Evolutionary conservation across 2,888 invertebrate genomes (phyloP).

Genomic region (Macrophya annulata): DNA sequence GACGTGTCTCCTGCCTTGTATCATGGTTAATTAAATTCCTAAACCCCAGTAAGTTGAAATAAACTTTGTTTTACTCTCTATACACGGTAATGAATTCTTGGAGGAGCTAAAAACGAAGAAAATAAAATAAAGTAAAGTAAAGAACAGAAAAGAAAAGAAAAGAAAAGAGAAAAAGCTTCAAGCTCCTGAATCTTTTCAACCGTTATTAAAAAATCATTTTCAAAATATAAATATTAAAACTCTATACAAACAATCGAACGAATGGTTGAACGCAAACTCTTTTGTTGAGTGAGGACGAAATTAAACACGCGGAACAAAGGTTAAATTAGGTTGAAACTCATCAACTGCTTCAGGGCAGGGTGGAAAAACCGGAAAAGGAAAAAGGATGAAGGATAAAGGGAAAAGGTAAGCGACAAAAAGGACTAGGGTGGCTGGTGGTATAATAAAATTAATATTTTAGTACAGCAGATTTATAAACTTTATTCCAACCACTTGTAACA

Average conservation of each 20-base stretch:
- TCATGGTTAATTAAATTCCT: slow-evolving; percentile 36
- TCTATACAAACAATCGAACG: slow-evolving; percentile 13
- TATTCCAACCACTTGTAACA: neutral
- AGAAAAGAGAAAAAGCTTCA: neutral
- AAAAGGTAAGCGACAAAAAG: neutral
- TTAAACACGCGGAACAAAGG: slow-evolving; percentile 33
- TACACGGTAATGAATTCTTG: slow-evolving; percentile 12
- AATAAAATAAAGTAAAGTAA: too few species aligned
- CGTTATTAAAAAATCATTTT: slow-evolving; percentile 7
- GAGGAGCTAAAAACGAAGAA: neutral
- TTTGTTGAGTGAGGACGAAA: slow-evolving; percentile 6
- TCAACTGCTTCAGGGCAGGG: slow-evolving; percentile 16
- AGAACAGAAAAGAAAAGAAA: neutral
- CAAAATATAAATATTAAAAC: neutral
- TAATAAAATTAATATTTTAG: neutral
- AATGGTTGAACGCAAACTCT: slow-evolving; percentile 6
- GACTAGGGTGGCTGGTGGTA: neutral
- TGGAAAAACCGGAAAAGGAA: neutral
- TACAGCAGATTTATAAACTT: neutral
- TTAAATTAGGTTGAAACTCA: slow-evolving; percentile 13
- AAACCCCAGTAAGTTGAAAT: slow-evolving; percentile 1
- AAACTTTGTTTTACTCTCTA: neutral
- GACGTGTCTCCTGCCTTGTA: neutral
- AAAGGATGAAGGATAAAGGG: neutral
- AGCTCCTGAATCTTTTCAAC: neutral